These are phyloP conservation scores for Brenthis daphne DNA, from an alignment of 2,888 invertebrate species.

Conservation along the genomic window DNA sequence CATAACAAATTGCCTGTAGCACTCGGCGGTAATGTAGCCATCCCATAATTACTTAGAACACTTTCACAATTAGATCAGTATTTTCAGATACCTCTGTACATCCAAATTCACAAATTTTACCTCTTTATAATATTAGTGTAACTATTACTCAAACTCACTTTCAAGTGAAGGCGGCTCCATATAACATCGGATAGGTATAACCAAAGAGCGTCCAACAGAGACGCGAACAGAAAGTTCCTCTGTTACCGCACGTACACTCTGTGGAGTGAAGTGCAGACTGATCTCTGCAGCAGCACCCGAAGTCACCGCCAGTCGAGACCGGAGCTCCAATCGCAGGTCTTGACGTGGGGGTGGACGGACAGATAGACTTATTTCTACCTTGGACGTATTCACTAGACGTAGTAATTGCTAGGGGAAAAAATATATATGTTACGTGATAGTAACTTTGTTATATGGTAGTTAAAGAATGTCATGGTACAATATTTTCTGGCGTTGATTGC, in stretches of 20 bases:
- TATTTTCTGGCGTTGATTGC: too few species aligned
- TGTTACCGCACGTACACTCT: constrained; percentile 48
- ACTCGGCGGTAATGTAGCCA: too few species aligned
- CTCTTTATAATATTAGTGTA: too few species aligned
- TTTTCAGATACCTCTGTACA: too few species aligned
- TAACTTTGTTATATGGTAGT: too few species aligned
- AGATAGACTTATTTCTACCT: constrained; percentile 57
- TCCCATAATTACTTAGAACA: too few species aligned
- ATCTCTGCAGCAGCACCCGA: constrained; percentile 57
- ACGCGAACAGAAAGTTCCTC: constrained; percentile 55
- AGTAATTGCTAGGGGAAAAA: constrained; percentile 49
- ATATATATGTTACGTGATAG: not conserved
- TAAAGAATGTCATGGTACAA: too few species aligned
- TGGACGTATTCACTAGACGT: constrained; percentile 62
- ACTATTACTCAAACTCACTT: constrained; percentile 46
- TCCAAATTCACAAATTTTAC: too few species aligned
- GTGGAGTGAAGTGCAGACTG: constrained; percentile 56
- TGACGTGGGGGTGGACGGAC: constrained; percentile 56
- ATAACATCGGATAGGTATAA: constrained; percentile 59
- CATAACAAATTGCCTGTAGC: too few species aligned
- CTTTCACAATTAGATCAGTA: too few species aligned
- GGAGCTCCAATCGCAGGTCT: constrained; percentile 53
- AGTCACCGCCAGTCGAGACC: constrained; percentile 53
- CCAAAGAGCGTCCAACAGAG: constrained; percentile 44
- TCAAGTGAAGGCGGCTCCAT: constrained; percentile 62